Evolutionary conservation across 2,797 vertebrate genomes (phyloP), one percentile per base, ranked within the genome.

Genomic region (Nannoperca obscura): DNA sequence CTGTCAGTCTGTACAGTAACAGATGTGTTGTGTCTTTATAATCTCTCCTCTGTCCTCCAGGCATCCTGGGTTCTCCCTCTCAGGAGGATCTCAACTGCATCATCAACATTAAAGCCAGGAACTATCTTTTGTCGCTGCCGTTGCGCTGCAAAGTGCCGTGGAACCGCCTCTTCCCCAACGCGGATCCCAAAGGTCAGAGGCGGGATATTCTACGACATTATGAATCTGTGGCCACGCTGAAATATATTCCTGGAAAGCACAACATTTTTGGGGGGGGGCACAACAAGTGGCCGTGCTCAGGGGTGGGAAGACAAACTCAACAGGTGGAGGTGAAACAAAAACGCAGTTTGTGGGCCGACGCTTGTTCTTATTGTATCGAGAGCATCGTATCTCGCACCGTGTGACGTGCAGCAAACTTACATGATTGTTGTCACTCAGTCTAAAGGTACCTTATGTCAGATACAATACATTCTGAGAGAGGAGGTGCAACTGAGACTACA

Each of bases 101-200:
- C 91, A 98, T 98, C 63, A 98, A 98, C 86, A 95, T 97, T 61
- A 95, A 98, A 62, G 97, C 97, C 7, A 94, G 97, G 20, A 97
- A 97, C 58, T 98, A 98, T 86, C 91, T 98, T 11, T 93, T 97
- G 91, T 97, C 96, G 17, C 73, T 98, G 58, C 96, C 97, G 0
- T 74, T 93, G 55, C 96, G 97, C 52, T 95, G 96, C 64, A 95
- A 97, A 78, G 96, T 97, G 83, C 96, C 97, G 0, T 97, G 97
- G 97, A 92, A 94, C 90, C 96, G 95, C 19, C 94, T 98, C 2
- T 97, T 97, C 60, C 95, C 96, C 65, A 96, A 95, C 14, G 95
- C 96, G 0, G 97, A 97, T 63, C 90, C 91, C 32, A 97, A 97
- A 95, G 97, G 97, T 97, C 22, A 84, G 85, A 80, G 34, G 20